Evolutionary conservation across 2,113 vertebrate species (phyloP), one percentile per base, ranked within the genome.

Genomic region (Micronycteris hirsuta): DNA sequence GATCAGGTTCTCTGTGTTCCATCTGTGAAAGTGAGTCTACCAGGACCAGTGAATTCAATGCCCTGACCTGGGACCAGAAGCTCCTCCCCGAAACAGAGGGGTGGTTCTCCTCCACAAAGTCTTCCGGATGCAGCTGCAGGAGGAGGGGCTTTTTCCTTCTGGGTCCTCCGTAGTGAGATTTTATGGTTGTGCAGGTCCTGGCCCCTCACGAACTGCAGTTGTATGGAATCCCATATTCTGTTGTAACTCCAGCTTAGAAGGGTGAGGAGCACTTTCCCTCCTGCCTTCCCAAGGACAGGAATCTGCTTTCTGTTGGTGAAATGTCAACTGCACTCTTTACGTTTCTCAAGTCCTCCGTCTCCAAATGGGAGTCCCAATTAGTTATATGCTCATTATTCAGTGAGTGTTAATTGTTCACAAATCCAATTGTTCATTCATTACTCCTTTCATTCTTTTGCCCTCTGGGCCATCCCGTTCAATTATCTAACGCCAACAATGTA

Each of bases 361-460:
- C 65, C 54, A 86, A 86, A 70, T 28, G 26, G 65, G 92, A 89
- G 93, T 92, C 85, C 28, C 95, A 93, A 95, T 84, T 95, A 58
- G n/a, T 97, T 90, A 90, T 61, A 52, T 93, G 90, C 52, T 96
- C 84, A 93, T 89, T 94, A 96, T 73, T 94, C 87, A 95, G 31
- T 94, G 86, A 89, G 70, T 71, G 71, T 89, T 93, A 93, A 96
- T 89, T 96, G 76, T 84, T 97, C 84, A 93, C 65, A 89, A 86
- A 97, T 76, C 54, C 76, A 95, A 87, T 94, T 24, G 3, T 85
- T 93, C 95, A 63, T 93, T 96, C 84, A 89, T 95, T 89, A 94
- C 33, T 95, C 65, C n/a, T 97, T 95, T 74, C 73, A 86, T 95
- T 87, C 33, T 74, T 70, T 83, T 80, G 83, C 33, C 95, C 96